Percentiles rank a stretch among this genome's conserved stretches.
phyloP scores from a whole-genome alignment of 1,140 invertebrate species.

The Holotrichia oblita region DNA sequence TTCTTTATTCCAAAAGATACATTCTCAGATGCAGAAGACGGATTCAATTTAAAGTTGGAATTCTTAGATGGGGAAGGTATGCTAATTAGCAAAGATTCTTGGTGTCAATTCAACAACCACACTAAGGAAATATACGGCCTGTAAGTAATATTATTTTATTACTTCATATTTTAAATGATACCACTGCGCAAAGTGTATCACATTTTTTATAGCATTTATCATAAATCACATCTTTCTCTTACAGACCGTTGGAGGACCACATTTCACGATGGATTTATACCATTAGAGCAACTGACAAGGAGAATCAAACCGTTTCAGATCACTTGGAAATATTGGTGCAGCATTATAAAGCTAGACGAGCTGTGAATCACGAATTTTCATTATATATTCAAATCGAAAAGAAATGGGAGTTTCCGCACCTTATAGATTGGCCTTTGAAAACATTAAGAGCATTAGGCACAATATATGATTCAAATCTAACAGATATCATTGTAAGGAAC shows the following conservation, averaged over 20 bases:
- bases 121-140: constrained; percentile 84
- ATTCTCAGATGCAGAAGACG: constrained; percentile 87
- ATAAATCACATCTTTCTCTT: constrained; percentile 50
- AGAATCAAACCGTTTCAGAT: constrained; percentile 75
- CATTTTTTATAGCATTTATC: background rate
- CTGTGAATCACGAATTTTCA: constrained; percentile 84
- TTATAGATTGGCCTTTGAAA: constrained; percentile 77
- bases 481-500: constrained; percentile 74
- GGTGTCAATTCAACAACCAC: constrained; percentile 85
- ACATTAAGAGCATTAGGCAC: constrained; percentile 74
- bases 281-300: constrained; percentile 79
- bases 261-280: constrained; percentile 86
- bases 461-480: constrained; percentile 71
- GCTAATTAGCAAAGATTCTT: constrained; percentile 74
- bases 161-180: no score
- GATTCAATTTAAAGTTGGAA: constrained; percentile 78
- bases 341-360: constrained; percentile 78
- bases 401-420: constrained; percentile 68
- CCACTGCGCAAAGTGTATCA: background rate
- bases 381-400: constrained; percentile 72
- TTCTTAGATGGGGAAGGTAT: constrained; percentile 75
- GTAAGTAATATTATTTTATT: constrained; percentile 73
- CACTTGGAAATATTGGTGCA: constrained; percentile 82
- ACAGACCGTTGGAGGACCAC: constrained; percentile 83
- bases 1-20: constrained; percentile 81